Percentiles rank a stretch among this genome's conserved stretches.
These are phyloP conservation scores for Porites evermanni DNA, from an alignment of 92 coral and sea anemone species.

Conservation along the genomic window DNA sequence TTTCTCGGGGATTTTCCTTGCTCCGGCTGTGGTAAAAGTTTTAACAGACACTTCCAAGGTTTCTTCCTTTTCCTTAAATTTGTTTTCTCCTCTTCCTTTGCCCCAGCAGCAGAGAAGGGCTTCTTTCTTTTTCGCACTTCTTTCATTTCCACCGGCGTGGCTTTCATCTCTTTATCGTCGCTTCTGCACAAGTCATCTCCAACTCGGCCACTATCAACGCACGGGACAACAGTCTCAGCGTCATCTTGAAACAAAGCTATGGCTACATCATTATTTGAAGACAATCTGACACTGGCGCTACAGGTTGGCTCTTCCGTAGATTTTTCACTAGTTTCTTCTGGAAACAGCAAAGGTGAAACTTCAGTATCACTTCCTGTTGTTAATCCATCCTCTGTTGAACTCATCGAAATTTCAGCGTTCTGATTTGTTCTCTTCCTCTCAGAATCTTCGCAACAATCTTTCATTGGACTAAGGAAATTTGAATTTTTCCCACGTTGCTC, in stretches of 20 bases:
- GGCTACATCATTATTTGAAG: neutral
- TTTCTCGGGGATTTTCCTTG: neutral
- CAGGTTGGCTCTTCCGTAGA: neutral
- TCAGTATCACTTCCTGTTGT: neutral
- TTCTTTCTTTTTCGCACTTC: neutral
- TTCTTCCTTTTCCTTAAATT: neutral
- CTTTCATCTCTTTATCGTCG: neutral
- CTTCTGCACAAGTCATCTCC: neutral
- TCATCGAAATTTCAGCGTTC: neutral
- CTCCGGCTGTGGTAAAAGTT: neutral
- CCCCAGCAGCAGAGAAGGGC: neutral
- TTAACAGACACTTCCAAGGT: constrained; percentile 19
- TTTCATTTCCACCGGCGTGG: constrained; percentile 25
- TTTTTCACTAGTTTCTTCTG: constrained; percentile 14
- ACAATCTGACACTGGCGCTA: neutral
- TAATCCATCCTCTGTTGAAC: neutral
- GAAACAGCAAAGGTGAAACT: constrained; percentile 18
- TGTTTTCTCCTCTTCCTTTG: neutral
- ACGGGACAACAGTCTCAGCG: neutral
- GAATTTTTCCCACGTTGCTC: neutral
- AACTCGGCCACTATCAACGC: neutral
- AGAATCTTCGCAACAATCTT: neutral
- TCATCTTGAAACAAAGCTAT: neutral
- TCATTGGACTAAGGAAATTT: neutral
- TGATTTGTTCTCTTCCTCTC: neutral